Base-by-base conservation (phyloP, 2,888 invertebrate species). In the Camptogramma bilineatum region DNA sequence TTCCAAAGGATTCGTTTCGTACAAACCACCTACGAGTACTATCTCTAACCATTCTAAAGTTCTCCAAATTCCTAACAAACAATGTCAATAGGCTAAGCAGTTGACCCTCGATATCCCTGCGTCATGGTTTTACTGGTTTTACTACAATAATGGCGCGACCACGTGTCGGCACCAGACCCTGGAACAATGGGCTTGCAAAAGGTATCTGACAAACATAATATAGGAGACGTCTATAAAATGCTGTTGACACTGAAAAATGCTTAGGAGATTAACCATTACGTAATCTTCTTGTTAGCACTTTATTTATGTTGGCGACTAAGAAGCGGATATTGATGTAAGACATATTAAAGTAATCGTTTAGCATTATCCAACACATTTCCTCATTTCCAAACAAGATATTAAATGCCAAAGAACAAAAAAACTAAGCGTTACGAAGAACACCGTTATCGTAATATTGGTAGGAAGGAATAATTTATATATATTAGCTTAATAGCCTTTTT, bases 111-210 rank as follows among this genome's bases (percentile, higher is more conserved):
- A 47, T 62, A 64, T 46, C 51, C 39, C 59, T 58, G 46, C 67
- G 62, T 69, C 67, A 64, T 64, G 57, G 48, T 52, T 66, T 69
- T 62, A 58, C 68, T 64, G 57, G 48, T 52, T 66, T 69, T 62
- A 58, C 68, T 68, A 67, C 52, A 72, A 71, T 70, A 73, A 73
- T 71, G 59, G 69, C 56, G 48, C 16, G 47, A 44, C 57, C 60
- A 68, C 64, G 70, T 71, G 72, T 72, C 69, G 66, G 31, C 60
- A 57, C 58, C 73, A 73, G 71, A 62, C 67, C 34, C 51, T 51
- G 50, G 55, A 61, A 74, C 73, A 73, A 73, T 71, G 69, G 65
- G 57, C 61, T 54, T 55, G 50, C 69, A 71, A 73, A 71, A 59
- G 72, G 63, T 63, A 60, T 60, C 54, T 48, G 52, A 52, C 56